phyloP scores from a whole-genome alignment of 1,140 invertebrate genomes.

The Homarus americanus region DNA sequence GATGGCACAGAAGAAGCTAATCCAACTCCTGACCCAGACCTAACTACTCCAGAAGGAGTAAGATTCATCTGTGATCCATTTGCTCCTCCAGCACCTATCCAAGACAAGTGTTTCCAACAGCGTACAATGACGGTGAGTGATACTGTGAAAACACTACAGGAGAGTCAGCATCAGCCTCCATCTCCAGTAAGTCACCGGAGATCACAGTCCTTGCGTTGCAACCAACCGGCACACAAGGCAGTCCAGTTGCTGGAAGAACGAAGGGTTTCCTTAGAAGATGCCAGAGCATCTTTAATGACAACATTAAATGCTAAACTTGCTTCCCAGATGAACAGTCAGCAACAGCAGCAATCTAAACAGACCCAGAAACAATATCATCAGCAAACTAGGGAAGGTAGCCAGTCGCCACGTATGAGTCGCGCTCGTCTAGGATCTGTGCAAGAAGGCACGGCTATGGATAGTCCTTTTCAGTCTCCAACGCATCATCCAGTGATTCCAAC shows the following conservation, averaged over 20 bases:
- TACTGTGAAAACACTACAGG: constrained; percentile 90
- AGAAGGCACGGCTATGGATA: constrained; percentile 46
- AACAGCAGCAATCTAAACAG: constrained; percentile 38
- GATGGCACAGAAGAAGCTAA: constrained; percentile 76
- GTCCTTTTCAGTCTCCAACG: constrained; percentile 35
- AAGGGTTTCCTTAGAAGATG: constrained; percentile 63
- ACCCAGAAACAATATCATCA: constrained; percentile 36
- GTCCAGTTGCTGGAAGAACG: constrained; percentile 65
- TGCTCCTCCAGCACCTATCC: constrained; percentile 71
- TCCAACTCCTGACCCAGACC: constrained; percentile 53
- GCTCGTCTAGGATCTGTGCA: constrained; percentile 46
- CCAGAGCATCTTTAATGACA: constrained; percentile 80
- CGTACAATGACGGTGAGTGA: constrained; percentile 86
- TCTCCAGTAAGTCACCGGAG: constrained; percentile 88
- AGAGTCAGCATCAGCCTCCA: constrained; percentile 90
- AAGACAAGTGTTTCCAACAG: constrained; percentile 64
- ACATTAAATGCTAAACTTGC: constrained; percentile 85
- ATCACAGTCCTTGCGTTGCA: constrained; percentile 76
- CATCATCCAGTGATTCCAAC: constrained; percentile 42
- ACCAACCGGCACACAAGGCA: constrained; percentile 60
- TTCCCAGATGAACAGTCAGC: constrained; percentile 46
- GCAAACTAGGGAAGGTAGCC: constrained; percentile 56
- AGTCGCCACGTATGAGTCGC: constrained; percentile 60
- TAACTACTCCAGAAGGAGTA: constrained; percentile 62
- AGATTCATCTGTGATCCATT: constrained; percentile 58